A percentile compares a stretch with the other conserved stretches of the same genome.
These are phyloP conservation scores for Acanthurus lineatus DNA, from an alignment of 2,797 vertebrate genomes.

Conservation along the genomic window DNA sequence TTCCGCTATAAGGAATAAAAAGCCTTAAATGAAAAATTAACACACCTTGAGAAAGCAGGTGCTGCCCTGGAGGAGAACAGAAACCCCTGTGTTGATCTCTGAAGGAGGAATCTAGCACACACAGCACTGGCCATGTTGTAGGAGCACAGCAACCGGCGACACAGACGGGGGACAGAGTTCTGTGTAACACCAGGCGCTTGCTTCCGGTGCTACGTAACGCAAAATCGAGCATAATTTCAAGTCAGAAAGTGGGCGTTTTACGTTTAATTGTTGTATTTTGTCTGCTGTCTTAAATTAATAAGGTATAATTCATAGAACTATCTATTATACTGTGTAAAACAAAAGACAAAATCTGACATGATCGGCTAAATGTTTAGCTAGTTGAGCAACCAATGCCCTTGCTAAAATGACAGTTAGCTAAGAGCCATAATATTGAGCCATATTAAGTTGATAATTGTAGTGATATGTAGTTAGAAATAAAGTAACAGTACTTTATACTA, in stretches of 20 bases:
- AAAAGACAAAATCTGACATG: not conserved
- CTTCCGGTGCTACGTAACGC: slow-evolving; percentile 62
- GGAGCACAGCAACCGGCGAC: not conserved
- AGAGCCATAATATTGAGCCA: too few species aligned
- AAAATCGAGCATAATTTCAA: slow-evolving; percentile 31
- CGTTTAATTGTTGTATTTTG: too few species aligned
- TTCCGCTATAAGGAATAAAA: fast-evolving
- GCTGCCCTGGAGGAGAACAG: slow-evolving; percentile 45
- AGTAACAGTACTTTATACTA: too few species aligned
- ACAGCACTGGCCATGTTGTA: slow-evolving; percentile 72
- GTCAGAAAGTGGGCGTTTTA: not conserved
- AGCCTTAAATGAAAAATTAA: not conserved
- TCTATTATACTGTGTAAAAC: not conserved
- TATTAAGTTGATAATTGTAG: too few species aligned
- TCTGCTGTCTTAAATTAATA: not conserved
- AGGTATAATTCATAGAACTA: not conserved
- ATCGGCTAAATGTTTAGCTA: not conserved
- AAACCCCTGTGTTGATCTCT: slow-evolving; percentile 55
- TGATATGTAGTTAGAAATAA: too few species aligned
- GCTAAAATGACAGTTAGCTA: not conserved
- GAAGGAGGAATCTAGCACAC: slow-evolving; percentile 67
- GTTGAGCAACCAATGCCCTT: not conserved
- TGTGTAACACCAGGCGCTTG: slow-evolving; percentile 49
- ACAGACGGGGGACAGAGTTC: slow-evolving; percentile 47
- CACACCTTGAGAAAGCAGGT: slow-evolving; percentile 70